Conservation (phyloP, 1,140 invertebrate genomes). For the Whitmania pigra region DNA sequence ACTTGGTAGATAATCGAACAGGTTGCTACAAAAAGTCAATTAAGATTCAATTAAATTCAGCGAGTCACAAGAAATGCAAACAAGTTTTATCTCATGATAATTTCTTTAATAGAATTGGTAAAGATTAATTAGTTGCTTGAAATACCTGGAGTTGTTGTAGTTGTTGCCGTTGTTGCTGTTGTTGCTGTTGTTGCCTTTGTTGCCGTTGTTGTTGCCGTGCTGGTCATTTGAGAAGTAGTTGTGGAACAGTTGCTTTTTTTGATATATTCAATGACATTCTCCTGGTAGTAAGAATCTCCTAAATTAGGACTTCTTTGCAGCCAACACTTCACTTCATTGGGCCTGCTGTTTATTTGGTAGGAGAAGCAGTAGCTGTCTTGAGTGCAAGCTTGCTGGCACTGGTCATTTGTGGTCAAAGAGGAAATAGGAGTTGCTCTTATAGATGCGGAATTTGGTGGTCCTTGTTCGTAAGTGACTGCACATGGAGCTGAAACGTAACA, state of each 20-base stretch:
- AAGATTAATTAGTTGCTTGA: too few relatives aligned
- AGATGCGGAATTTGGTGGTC: too few relatives aligned
- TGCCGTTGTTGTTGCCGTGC: neutral
- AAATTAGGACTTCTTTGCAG: neutral
- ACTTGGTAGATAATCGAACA: neutral
- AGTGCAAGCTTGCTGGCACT: constrained; percentile 8
- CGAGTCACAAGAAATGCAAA: too few relatives aligned
- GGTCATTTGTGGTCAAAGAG: neutral
- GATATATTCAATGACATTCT: neutral
- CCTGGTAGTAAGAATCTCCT: too few relatives aligned
- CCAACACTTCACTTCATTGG: neutral
- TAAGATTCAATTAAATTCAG: too few relatives aligned
- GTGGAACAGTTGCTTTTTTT: neutral
- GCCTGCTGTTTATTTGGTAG: neutral
- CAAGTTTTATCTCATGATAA: too few relatives aligned
- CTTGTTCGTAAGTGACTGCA: too few relatives aligned
- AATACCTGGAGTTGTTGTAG: neutral
- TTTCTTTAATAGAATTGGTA: neutral
- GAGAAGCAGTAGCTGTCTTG: neutral
- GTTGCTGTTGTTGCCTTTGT: neutral
- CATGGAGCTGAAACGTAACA: too few relatives aligned
- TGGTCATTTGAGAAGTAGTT: neutral
- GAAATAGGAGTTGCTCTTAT: too few relatives aligned
- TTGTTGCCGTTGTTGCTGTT: neutral
- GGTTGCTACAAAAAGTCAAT: neutral